Percentiles rank a stretch among this genome's conserved stretches.
phyloP scores from a whole-genome alignment of 2,888 invertebrate species.

The Protophormia terraenovae region DNA sequence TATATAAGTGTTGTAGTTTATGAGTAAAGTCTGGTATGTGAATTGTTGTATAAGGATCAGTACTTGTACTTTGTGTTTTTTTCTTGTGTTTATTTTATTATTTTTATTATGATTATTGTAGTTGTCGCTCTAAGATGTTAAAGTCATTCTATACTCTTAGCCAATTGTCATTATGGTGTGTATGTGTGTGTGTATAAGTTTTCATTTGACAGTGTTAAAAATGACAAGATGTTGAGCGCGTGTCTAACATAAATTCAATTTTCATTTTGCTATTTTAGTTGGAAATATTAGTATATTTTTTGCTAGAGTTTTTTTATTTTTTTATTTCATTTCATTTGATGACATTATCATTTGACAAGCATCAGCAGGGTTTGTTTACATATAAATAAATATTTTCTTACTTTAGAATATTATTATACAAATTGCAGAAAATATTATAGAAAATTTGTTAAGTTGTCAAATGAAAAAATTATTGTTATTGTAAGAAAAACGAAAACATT shows the following conservation, averaged over 20 bases:
- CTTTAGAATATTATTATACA: conserved; percentile 38
- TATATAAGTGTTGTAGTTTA: not conserved
- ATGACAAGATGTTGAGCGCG: conserved; percentile 45
- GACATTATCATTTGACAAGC: conserved; percentile 60
- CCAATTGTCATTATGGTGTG: not conserved
- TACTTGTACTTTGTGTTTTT: not conserved
- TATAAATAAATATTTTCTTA: conserved; percentile 47
- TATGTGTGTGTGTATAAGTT: not conserved
- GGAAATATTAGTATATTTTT: not conserved
- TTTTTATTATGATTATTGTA: conserved; percentile 45
- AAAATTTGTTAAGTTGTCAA: conserved; percentile 58
- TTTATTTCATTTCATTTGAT: conserved; percentile 17
- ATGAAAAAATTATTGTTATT: conserved; percentile 37
- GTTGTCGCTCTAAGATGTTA: conserved; percentile 9
- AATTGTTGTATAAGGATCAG: not conserved
- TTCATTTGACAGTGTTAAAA: conserved; percentile 13
- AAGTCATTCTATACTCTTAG: conserved; percentile 20
- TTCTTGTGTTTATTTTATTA: conserved; percentile 41
- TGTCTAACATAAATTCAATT: conserved; percentile 62
- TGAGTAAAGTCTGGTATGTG: not conserved
- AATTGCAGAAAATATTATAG: conserved; percentile 45
- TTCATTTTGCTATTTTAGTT: conserved; percentile 41
- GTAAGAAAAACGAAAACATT: not conserved
- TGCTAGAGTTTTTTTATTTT: not conserved
- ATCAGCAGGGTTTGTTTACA: not conserved